These are phyloP conservation scores for Chorisops tibialis DNA, from an alignment of 2,888 invertebrate genomes.

Conservation along the genomic window DNA sequence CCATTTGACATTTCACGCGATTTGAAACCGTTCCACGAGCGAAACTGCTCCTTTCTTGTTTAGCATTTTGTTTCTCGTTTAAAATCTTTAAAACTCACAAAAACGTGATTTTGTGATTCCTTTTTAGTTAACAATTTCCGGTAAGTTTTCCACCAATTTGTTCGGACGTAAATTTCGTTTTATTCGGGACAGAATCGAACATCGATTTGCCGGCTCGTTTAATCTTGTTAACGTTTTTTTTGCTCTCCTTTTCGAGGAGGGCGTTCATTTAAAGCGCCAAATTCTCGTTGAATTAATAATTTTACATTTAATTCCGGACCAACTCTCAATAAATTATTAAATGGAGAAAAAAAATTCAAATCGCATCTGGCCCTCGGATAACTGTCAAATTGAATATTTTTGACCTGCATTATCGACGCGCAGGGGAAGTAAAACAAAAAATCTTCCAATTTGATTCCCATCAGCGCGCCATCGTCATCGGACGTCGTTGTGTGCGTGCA, in stretches of 20 bases:
- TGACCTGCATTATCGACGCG: constrained; percentile 4
- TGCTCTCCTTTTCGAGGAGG: too few species aligned
- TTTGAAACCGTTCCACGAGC: constrained; percentile 5
- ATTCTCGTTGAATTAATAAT: too few species aligned
- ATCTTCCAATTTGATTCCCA: neutral
- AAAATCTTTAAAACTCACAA: neutral
- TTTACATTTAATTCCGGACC: too few species aligned
- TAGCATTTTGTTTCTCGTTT: neutral
- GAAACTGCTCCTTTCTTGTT: constrained; percentile 4
- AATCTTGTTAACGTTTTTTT: too few species aligned
- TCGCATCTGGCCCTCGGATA: constrained; percentile 19
- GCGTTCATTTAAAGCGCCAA: too few species aligned
- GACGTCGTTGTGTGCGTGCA: neutral
- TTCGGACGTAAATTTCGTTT: neutral
- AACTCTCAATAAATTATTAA: too few species aligned
- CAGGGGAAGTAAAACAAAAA: neutral
- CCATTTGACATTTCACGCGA: constrained; percentile 3
- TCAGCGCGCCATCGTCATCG: neutral
- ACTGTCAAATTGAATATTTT: constrained; percentile 30
- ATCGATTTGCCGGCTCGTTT: neutral
- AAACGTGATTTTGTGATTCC: constrained; percentile 10
- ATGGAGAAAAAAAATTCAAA: too few species aligned
- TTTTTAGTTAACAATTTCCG: neutral
- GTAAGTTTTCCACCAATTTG: neutral
- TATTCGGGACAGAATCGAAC: neutral